Percentiles rank a stretch among this genome's conserved stretches.
These are phyloP conservation scores for Passer domesticus DNA, from an alignment of 2,113 vertebrate species.

Conservation along the genomic window DNA sequence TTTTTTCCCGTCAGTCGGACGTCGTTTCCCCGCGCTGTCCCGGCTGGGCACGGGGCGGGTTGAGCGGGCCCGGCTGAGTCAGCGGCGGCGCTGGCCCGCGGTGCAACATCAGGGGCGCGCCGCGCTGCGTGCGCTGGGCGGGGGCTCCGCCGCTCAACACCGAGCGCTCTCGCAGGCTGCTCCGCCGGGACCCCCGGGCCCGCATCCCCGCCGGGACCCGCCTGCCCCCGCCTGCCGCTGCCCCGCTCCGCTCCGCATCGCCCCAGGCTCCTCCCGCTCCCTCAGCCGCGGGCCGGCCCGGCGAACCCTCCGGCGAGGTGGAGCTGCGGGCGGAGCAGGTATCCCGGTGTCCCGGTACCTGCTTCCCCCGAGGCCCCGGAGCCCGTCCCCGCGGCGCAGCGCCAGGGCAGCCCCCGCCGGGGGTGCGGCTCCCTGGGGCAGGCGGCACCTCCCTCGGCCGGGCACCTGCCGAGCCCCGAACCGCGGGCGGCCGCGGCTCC, in stretches of 20 bases:
- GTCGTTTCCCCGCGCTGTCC: no score
- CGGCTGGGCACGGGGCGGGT: background rate
- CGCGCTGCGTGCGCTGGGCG: rapidly evolving
- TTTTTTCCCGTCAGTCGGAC: no score
- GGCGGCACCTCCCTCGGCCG: background rate
- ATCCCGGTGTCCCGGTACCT: background rate
- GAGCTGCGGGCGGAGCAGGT: background rate
- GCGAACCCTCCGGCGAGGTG: background rate
- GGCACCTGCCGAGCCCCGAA: background rate
- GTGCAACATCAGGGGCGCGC: background rate
- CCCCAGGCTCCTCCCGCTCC: background rate
- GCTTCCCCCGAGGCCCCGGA: background rate
- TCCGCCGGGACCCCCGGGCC: background rate
- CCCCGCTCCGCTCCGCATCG: background rate
- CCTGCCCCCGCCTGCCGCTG: background rate
- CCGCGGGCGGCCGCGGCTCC: background rate
- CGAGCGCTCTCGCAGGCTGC: rapidly evolving
- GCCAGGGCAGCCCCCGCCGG: background rate
- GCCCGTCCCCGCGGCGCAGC: background rate
- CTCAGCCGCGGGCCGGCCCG: background rate
- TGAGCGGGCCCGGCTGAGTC: background rate
- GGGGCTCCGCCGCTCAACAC: background rate
- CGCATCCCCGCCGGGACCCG: background rate
- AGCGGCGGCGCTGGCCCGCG: background rate
- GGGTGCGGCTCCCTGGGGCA: background rate